Evolutionary conservation across 2,797 vertebrate species (phyloP).

Genomic region (Columba guinea): DNA sequence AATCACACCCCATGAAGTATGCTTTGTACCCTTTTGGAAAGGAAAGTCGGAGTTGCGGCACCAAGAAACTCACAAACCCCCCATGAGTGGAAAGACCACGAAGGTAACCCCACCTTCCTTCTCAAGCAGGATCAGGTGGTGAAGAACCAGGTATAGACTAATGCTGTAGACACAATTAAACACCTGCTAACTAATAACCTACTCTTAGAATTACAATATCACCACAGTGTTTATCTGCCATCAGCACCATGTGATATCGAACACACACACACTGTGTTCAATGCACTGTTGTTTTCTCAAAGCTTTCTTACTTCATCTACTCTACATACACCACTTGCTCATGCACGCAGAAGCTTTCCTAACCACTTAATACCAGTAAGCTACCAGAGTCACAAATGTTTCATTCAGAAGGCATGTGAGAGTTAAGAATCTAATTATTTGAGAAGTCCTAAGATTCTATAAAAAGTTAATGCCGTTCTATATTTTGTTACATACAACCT

Average conservation of each 20-base stretch:
- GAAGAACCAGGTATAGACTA: background rate
- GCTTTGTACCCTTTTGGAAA: background rate
- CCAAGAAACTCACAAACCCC: background rate
- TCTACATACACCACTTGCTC: background rate
- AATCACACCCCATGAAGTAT: background rate
- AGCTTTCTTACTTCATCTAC: background rate
- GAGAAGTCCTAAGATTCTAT: background rate
- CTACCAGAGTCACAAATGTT: background rate
- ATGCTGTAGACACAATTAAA: background rate
- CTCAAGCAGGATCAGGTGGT: rapidly evolving
- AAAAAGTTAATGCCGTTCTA: background rate
- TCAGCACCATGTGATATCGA: background rate
- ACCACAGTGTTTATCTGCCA: background rate
- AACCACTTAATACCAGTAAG: background rate
- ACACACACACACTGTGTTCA: background rate
- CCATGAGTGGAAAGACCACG: background rate
- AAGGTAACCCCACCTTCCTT: background rate
- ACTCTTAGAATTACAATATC: background rate
- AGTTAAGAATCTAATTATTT: background rate
- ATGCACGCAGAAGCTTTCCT: background rate
- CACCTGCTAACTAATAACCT: background rate
- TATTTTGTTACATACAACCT: background rate
- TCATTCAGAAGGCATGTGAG: background rate
- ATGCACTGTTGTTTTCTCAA: background rate
- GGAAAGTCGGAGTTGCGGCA: background rate